These are phyloP conservation scores for Clarias pachynema DNA, from an alignment of 2,797 vertebrate genomes.

Conservation along the genomic window DNA sequence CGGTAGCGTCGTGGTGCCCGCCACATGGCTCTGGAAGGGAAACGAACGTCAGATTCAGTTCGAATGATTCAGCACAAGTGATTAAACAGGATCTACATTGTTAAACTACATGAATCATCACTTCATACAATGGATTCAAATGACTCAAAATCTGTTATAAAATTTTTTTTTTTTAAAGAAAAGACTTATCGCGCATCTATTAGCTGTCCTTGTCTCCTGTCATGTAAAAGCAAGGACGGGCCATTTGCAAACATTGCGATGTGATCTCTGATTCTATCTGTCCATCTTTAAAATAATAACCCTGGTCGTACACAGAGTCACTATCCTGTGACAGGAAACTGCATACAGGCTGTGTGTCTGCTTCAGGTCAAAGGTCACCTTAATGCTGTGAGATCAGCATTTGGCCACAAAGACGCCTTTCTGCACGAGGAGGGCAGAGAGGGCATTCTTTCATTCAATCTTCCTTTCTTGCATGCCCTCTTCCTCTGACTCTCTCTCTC, in stretches of 20 bases:
- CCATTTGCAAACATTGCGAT: constrained; percentile 53
- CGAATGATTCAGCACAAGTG: constrained; percentile 18
- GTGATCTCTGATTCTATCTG: constrained; percentile 51
- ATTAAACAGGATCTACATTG: constrained; percentile 7
- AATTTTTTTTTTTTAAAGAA: no score
- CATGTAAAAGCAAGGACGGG: constrained; percentile 22
- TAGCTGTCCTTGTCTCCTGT: neutral
- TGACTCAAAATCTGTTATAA: neutral
- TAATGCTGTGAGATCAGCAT: constrained; percentile 49
- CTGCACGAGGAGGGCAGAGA: constrained; percentile 33
- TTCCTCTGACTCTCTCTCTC: neutral
- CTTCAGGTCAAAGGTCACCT: constrained; percentile 55
- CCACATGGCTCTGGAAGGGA: constrained; percentile 77
- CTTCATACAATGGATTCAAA: neutral
- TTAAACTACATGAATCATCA: neutral
- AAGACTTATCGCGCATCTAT: neutral
- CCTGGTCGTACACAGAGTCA: constrained; percentile 38
- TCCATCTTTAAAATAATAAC: constrained; percentile 42
- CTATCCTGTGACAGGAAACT: constrained; percentile 56
- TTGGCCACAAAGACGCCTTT: constrained; percentile 58
- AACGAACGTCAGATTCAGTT: constrained; percentile 45
- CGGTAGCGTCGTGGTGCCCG: constrained; percentile 87
- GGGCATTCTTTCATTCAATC: constrained; percentile 32
- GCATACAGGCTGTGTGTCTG: constrained; percentile 42
- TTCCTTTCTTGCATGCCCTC: neutral